Percentiles rank a stretch among this genome's conserved stretches.
Evolutionary conservation across 2,113 vertebrate species (phyloP).

Genomic region (Sisor rabdophorus): DNA sequence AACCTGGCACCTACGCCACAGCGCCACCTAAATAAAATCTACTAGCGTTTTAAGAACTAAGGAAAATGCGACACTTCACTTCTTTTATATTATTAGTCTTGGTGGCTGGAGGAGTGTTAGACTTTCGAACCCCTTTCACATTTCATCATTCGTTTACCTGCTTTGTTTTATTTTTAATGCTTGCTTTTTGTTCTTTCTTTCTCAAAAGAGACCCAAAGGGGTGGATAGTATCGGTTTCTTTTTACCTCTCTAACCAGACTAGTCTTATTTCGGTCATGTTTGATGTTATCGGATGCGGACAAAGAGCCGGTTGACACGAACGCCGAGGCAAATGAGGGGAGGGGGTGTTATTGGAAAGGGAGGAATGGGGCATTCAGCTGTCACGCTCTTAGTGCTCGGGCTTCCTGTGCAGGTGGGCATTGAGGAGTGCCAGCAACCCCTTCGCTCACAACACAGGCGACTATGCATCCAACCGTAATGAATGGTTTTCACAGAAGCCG

Average conservation of each 20-base stretch:
- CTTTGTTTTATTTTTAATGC: neutral
- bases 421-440: conserved; percentile 72
- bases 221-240: conserved; percentile 8
- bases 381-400: conserved; percentile 56
- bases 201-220: neutral
- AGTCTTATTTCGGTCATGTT: conserved; percentile 45
- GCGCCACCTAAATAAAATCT: no score
- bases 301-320: conserved; percentile 52
- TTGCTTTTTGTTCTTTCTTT: neutral
- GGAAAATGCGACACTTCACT: no score
- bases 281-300: conserved; percentile 53
- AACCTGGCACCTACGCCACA: no score
- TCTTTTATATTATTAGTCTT: no score
- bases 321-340: conserved; percentile 28
- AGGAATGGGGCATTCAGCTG: conserved; percentile 70
- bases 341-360: conserved; percentile 44
- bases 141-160: no score
- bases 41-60: no score
- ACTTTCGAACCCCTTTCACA: no score
- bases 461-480: conserved; percentile 75
- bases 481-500: conserved; percentile 71
- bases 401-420: conserved; percentile 80
- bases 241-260: conserved; percentile 13
- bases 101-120: neutral
- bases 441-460: conserved; percentile 70